Conservation (phyloP, 2,888 invertebrate genomes). For the Aphodius granarius region DNA sequence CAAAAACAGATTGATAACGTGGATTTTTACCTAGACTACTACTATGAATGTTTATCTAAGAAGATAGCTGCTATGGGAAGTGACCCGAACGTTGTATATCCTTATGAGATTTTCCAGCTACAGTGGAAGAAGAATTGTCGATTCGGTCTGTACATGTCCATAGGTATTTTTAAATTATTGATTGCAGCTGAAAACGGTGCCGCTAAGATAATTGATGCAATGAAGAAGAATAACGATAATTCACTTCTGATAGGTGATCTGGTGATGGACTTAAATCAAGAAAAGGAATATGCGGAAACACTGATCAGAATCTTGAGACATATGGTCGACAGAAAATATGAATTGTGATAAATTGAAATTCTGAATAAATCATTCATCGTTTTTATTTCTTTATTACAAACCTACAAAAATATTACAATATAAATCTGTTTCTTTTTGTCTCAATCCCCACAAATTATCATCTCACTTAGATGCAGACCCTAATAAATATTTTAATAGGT, state of each 20-base stretch:
- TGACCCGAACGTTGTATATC: neutral
- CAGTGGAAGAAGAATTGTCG: constrained; percentile 1
- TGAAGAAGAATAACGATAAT: neutral
- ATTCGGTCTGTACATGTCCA: constrained; percentile 1
- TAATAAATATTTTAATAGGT: too few relatives aligned
- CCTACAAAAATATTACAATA: too few relatives aligned
- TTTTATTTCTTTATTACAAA: too few relatives aligned
- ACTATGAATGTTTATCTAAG: constrained; percentile 6
- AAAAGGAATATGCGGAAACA: neutral
- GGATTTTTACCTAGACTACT: constrained; percentile 5
- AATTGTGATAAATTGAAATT: neutral
- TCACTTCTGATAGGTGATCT: too few relatives aligned
- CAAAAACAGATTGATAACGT: neutral
- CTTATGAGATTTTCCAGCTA: neutral
- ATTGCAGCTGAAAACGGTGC: neutral
- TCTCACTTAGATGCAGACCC: too few relatives aligned
- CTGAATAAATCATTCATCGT: too few relatives aligned
- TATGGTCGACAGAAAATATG: neutral
- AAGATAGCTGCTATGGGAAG: constrained; percentile 9
- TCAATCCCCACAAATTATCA: too few relatives aligned
- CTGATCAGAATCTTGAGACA: neutral
- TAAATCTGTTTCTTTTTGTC: too few relatives aligned
- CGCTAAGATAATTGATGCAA: neutral
- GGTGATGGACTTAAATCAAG: neutral
- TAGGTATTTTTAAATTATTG: constrained; percentile 2